Evolutionary conservation across 2,888 invertebrate genomes (phyloP), one percentile per base, ranked within the genome.

Genomic region (Netelia fuscicornis): DNA sequence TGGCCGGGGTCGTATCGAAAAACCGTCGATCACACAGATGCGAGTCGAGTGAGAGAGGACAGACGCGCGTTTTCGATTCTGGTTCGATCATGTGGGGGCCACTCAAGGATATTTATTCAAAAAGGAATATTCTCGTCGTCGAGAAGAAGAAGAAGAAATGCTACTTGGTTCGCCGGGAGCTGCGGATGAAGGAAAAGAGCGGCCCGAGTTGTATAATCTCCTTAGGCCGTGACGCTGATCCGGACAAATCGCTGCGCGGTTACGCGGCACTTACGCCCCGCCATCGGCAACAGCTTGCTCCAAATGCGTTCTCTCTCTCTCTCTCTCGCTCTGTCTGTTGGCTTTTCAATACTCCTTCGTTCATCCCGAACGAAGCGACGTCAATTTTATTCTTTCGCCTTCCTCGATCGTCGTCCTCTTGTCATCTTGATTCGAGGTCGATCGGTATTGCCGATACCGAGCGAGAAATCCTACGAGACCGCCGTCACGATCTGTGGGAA

Each of bases 221-320:
- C 95, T 95, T 95, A 95, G 94, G 71, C 92, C 93, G 92, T 95
- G 95, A 95, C 95, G 94, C 94, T 95, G 95, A 95, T 95, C 94
- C 95, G 95, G 94, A 95, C 94, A 94, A 95, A 95, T 95, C 94
- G 94, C 91, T 87, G 91, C 91, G 90, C 90, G 92, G 91, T 93
- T 92, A 93, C 92, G 92, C 92, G 90, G 91, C 92, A 92, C 90
- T 92, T 92, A 91, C 89, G 86, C 56, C 48, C 56, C 25, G 37
- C 58, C 17, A 42, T 11, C 60, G 54, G 56, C 79, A 23, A 23
- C 23, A 62, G 25, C 62, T 62, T 79, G 54, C 70, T 79, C 78
- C n/a, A 23, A 71, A 79, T 62, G 60, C 10, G 68, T 30, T 52
- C 13, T 52, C 13, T 54, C n/a, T 37, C 30, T 30, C 30, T 30